phyloP scores from a whole-genome alignment of 1,140 invertebrate genomes.

The Trinorchestia longiramus region DNA sequence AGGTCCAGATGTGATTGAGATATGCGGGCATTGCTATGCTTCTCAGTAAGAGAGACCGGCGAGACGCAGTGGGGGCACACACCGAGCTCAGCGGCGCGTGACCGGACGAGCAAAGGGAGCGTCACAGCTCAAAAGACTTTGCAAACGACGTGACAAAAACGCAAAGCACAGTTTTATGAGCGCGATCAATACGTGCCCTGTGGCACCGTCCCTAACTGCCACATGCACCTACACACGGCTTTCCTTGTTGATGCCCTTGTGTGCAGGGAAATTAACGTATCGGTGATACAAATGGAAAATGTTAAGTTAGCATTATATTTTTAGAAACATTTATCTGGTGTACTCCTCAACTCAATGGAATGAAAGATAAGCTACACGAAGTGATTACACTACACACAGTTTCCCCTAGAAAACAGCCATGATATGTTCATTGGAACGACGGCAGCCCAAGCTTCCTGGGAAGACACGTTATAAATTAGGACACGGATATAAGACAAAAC shows the following conservation, averaged over 20 bases:
- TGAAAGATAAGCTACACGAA: not conserved
- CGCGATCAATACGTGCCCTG: not conserved
- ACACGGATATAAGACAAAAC: no score
- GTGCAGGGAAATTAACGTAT: not conserved
- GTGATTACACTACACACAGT: not conserved
- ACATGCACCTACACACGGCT: not conserved
- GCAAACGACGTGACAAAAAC: not conserved
- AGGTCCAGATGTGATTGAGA: not conserved
- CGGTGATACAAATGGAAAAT: not conserved
- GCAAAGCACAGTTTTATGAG: not conserved
- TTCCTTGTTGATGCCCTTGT: not conserved
- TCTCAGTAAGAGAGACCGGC: not conserved
- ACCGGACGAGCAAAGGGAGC: not conserved
- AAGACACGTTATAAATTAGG: no score
- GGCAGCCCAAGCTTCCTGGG: no score
- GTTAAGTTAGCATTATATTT: not conserved
- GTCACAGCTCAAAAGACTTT: not conserved
- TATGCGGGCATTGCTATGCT: not conserved
- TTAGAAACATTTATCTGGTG: no score
- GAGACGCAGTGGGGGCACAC: no score
- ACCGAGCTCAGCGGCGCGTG: not conserved
- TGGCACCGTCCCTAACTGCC: not conserved
- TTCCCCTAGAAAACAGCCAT: not conserved
- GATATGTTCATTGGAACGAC: not conserved
- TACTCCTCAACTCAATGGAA: not conserved